phyloP scores from a whole-genome alignment of 2,113 vertebrate genomes.

The Hypomesus transpacificus region DNA sequence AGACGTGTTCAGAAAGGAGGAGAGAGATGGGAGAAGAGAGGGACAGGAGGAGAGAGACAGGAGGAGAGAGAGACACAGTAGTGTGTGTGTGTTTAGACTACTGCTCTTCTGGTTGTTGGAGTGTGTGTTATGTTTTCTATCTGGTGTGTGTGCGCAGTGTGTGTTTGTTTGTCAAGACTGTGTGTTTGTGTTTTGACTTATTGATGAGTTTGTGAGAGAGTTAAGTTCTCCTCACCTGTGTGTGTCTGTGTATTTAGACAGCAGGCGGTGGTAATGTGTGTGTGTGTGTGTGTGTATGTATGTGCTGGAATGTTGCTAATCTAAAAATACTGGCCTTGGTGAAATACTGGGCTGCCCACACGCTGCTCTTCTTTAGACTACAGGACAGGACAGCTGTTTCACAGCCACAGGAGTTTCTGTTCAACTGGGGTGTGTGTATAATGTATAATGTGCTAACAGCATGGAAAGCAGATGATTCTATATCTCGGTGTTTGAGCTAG shows the following conservation, averaged over 20 bases:
- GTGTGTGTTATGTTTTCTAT: constrained; percentile 14
- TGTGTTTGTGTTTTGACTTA: background rate
- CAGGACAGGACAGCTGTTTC: background rate
- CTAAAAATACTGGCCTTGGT: constrained; percentile 57
- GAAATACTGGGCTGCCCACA: constrained; percentile 43
- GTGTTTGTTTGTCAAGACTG: background rate
- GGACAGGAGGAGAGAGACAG: no score
- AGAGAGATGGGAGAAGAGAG: no score
- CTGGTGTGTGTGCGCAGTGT: no score
- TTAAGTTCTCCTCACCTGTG: no score
- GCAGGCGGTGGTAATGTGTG: background rate
- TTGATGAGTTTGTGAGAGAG: no score
- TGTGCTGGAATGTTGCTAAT: constrained; percentile 27
- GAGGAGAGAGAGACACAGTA: no score
- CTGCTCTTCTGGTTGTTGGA: background rate
- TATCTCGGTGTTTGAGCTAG: background rate
- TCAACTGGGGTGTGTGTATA: background rate
- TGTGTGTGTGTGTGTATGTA: background rate
- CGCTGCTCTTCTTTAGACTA: background rate
- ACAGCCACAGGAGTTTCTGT: background rate
- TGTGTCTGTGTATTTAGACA: background rate
- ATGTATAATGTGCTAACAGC: background rate
- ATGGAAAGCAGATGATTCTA: background rate
- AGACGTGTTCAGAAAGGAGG: no score
- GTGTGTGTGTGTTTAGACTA: constrained; percentile 6